Evolutionary conservation across 2,797 vertebrate species (phyloP), one percentile per base, ranked within the genome.

Genomic region (Cossypha polioptera): DNA sequence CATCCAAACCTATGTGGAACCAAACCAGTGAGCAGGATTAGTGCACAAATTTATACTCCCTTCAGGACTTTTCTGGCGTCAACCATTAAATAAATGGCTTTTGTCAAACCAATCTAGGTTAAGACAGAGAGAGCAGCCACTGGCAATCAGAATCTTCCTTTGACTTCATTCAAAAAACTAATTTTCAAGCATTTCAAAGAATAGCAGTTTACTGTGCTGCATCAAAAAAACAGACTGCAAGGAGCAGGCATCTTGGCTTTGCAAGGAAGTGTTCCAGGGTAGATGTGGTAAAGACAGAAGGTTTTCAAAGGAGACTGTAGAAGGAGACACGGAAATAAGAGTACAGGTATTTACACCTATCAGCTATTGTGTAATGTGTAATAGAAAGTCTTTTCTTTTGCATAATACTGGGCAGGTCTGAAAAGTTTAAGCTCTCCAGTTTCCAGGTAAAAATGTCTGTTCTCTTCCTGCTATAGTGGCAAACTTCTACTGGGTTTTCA

Each of bases 81-180:
- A 88, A 90, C 25, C 16, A 14, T 55, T 48, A 90, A 95, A 79
- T 96, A 82, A 97, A 96, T 92, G 91, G 86, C 29, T 36, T 95
- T 82, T 86, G 89, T 97, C 92, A 96, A 95, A 84, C 38, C 79
- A 85, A 92, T 96, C 76, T 94, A 45, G 36, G 91, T 93, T 94
- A 90, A 95, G 89, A 71, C 58, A 43, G 61, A 19, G 51, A 92
- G 57, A 91, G 66, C 62, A 75, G 82, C 85, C 79, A 71, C 82
- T 73, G 82, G 85, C 67, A 86, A 74, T 83, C 25, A 42, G 35
- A 75, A 75, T 95, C 77, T 84, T 92, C 79, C 45, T 83, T n/a
- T 81, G 79, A 86, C n/a, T 90, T 69, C 5, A 61, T 76, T 88
- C 36, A 89, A 31, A 22, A 22, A 11, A 15, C 18, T 33, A 55